Percentiles rank a stretch among this genome's conserved stretches.
Evolutionary conservation across 2,113 vertebrate genomes (phyloP).

Genomic region (Anser brachyrhynchus): DNA sequence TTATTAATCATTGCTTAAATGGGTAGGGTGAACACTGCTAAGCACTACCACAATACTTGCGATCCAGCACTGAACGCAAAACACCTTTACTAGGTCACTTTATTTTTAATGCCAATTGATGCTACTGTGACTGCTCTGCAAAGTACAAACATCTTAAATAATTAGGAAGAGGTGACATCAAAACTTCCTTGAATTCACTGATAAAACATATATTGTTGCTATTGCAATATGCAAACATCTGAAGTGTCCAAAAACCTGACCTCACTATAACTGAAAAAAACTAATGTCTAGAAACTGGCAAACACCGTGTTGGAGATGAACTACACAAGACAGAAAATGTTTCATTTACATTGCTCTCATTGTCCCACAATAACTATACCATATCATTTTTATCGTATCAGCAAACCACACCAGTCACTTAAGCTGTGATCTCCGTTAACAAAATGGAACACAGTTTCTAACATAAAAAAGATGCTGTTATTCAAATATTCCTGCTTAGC

Average conservation of each 20-base stretch:
- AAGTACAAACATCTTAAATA: conserved; percentile 1
- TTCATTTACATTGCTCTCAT: neutral
- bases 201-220: neutral
- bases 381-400: neutral
- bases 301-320: neutral
- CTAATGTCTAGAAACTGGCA: neutral
- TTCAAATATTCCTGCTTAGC: neutral
- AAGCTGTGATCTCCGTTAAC: neutral
- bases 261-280: neutral
- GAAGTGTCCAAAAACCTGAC: neutral
- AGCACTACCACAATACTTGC: conserved; percentile 24
- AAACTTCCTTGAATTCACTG: neutral
- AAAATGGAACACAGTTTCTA: neutral
- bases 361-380: neutral
- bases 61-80: conserved; percentile 36
- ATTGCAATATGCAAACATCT: neutral
- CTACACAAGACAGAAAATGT: neutral
- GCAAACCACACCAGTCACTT: neutral
- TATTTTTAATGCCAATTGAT: conserved; percentile 35
- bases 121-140: neutral
- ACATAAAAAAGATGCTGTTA: neutral
- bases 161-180: neutral
- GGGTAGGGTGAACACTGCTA: conserved; percentile 22
- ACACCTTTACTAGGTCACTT: conserved; percentile 43
- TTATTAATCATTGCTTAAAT: conserved; percentile 77